Evolutionary conservation across 2,888 invertebrate genomes (phyloP).

Genomic region (Noctua pronuba): DNA sequence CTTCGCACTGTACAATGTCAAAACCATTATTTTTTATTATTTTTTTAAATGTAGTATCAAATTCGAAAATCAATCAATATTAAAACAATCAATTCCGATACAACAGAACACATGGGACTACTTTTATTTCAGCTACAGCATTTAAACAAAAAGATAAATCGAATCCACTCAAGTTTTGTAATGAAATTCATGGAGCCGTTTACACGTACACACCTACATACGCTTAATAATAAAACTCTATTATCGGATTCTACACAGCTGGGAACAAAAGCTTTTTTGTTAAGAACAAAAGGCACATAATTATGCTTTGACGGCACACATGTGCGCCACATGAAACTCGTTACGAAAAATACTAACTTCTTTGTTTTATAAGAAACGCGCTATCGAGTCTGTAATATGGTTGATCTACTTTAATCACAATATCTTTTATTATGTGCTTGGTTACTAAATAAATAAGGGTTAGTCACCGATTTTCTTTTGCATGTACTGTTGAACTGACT

Average conservation of each 20-base stretch:
- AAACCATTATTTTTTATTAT: too few relatives aligned
- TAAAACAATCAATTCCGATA: not conserved
- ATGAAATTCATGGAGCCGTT: constrained; percentile 45
- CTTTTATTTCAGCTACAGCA: constrained; percentile 20
- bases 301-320: constrained; percentile 24
- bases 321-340: constrained; percentile 22
- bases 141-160: constrained; percentile 44
- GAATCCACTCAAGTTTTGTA: constrained; percentile 36
- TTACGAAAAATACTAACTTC: constrained; percentile 16
- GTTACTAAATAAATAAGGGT: not conserved
- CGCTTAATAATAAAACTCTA: constrained; percentile 51
- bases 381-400: not conserved
- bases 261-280: constrained; percentile 42
- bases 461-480: not conserved
- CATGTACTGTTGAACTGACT: not conserved
- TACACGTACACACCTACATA: constrained; percentile 26
- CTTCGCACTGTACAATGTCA: too few relatives aligned
- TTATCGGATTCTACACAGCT: constrained; percentile 42
- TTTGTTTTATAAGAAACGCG: constrained; percentile 2
- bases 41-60: too few relatives aligned
- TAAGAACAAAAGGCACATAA: constrained; percentile 36
- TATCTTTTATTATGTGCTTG: not conserved
- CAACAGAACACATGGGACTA: constrained; percentile 10
- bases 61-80: not conserved
- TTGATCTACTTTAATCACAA: not conserved